Evolutionary conservation across 1,140 invertebrate genomes (phyloP).

Genomic region (Drosophila lini): DNA sequence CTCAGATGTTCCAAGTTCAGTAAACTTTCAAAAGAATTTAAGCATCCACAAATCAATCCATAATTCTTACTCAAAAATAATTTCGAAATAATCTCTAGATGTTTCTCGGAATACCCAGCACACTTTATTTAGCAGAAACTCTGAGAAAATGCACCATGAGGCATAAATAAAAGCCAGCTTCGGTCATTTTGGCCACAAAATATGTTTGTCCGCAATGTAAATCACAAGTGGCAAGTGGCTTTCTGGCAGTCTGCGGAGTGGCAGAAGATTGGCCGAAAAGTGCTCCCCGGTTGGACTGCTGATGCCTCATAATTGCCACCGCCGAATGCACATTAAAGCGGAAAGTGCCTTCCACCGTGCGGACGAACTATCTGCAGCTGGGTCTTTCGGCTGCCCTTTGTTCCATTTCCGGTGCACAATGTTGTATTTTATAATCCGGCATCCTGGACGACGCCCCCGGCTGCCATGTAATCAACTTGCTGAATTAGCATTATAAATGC

Average conservation of each 20-base stretch:
- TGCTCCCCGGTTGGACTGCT: slow-evolving; percentile 37
- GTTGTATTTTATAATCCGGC: slow-evolving; percentile 71
- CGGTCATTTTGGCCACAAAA: slow-evolving; percentile 30
- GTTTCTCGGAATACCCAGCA: slow-evolving; percentile 6
- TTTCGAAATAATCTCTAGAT: no score
- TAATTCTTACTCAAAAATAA: background rate
- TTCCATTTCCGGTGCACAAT: slow-evolving; percentile 62
- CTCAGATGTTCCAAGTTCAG: no score
- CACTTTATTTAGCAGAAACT: slow-evolving; percentile 7
- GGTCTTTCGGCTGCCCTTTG: slow-evolving; percentile 49
- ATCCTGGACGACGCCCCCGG: slow-evolving; percentile 36
- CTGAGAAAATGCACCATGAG: slow-evolving; percentile 1
- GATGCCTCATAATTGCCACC: slow-evolving; percentile 72
- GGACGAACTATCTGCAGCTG: slow-evolving; percentile 6
- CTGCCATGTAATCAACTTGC: slow-evolving; percentile 57
- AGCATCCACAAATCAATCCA: background rate
- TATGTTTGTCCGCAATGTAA: slow-evolving; percentile 29
- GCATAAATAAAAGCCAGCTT: slow-evolving; percentile 29
- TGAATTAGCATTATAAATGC: slow-evolving; percentile 75
- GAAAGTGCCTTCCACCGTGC: slow-evolving; percentile 17
- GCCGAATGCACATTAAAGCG: slow-evolving; percentile 62
- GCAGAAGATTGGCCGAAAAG: slow-evolving; percentile 47
- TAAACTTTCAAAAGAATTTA: no score
- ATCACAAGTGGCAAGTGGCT: slow-evolving; percentile 24
- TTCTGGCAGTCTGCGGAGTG: slow-evolving; percentile 28